Percentiles rank a stretch among this genome's conserved stretches.
Evolutionary conservation across 2,797 vertebrate species (phyloP).

Genomic region (Pangasius mekongensis): DNA sequence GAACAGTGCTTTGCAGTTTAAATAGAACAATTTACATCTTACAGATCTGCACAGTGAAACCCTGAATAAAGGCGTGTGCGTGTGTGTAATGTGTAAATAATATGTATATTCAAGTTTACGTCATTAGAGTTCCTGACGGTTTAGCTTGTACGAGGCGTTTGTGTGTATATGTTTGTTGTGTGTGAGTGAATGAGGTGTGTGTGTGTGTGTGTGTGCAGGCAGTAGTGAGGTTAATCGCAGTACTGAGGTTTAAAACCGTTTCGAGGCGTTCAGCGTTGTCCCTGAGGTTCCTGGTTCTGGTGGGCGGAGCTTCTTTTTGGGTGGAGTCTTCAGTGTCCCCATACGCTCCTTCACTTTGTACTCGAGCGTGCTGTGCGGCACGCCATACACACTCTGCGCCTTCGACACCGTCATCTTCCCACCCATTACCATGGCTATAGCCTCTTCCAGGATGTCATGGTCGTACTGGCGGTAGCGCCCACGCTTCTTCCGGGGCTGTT

Average conservation of each 20-base stretch:
- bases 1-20: conserved; percentile 79
- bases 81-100: conserved; percentile 89
- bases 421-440: conserved; percentile 95
- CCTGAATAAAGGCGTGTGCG: conserved; percentile 98
- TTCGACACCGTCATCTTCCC: conserved; percentile 99
- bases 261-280: conserved; percentile 72
- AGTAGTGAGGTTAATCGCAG: conserved; percentile 68
- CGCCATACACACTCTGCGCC: conserved; percentile 97
- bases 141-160: conserved; percentile 40
- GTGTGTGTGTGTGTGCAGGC: conserved; percentile 72
- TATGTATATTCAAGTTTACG: conserved; percentile 87
- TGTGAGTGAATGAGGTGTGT: conserved; percentile 19
- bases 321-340: conserved; percentile 96
- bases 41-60: conserved; percentile 86
- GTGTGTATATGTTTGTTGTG: conserved; percentile 18
- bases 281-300: conserved; percentile 72
- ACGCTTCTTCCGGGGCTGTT: conserved; percentile 97
- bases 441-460: conserved; percentile 98
- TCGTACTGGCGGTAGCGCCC: conserved; percentile 97
- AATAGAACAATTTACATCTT: conserved; percentile 51
- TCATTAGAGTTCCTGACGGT: conserved; percentile 66
- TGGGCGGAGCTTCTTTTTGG: conserved; percentile 96
- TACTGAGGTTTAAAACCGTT: conserved; percentile 57
- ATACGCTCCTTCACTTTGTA: conserved; percentile 99
- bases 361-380: conserved; percentile 99